Evolutionary conservation across 2,797 vertebrate genomes (phyloP), one percentile per base, ranked within the genome.

Genomic region (Luscinia luscinia): DNA sequence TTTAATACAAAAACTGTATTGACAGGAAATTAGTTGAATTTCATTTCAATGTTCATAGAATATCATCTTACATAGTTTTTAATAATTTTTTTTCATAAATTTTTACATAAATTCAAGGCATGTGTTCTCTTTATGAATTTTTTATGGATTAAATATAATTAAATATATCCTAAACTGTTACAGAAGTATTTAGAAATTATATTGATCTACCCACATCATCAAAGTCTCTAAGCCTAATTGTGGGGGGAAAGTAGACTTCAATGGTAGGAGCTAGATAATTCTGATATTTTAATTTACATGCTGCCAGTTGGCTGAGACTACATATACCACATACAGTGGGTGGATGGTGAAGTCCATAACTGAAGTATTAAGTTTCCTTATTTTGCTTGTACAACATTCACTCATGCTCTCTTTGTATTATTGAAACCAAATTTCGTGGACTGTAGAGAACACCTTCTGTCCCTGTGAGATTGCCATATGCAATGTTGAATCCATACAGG

Each of bases 271-370:
- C 84, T 94, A 59, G 30, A 16, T 89, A 92, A 73, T 93, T 85
- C 78, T 92, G 79, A 2, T 92, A 45, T n/a, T 94, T 58, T 75
- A 70, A 85, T 95, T 95, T 72, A 57, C 21, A 13, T 62, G 41
- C 58, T 87, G 79, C 78, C 92, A 93, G 68, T 68, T 96, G 84
- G 73, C 78, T 80, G 46, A 85, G 54, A 68, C 54, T 59, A 32
- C 4, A 0, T 66, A 5, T 63, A 54, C 64, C 19, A 41, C 52
- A 66, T 51, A 32, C 28, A 94, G n/a, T 49, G 63, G 40, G 62
- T 78, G 27, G 46, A 58, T 64, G 84, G 57, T 51, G 40, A 91
- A 78, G 54, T 78, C 85, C 51, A 9, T 72, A 62, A 70, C 68
- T 87, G 75, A 73, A 85, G 36, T 54, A 83, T 46, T 43, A 58